phyloP scores from a whole-genome alignment of 2,888 invertebrate species.

The Eudemis profundana region DNA sequence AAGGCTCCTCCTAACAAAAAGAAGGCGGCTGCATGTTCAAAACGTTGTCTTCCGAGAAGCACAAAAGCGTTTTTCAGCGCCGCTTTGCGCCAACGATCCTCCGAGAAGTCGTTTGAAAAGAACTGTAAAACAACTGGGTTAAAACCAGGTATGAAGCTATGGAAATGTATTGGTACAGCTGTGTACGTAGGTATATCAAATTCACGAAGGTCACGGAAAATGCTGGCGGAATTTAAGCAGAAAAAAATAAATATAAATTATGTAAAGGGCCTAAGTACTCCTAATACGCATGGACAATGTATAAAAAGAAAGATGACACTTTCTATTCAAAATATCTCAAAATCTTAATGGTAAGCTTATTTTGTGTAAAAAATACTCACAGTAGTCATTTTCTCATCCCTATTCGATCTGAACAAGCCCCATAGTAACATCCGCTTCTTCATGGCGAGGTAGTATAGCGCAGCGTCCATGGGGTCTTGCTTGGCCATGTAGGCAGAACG shows the following conservation, averaged over 20 bases:
- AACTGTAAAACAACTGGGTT: conserved; percentile 87
- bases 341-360: background rate
- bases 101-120: conserved; percentile 96
- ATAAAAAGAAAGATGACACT: too few relatives aligned
- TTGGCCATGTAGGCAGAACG: conserved; percentile 96
- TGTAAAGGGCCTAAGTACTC: too few relatives aligned
- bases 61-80: conserved; percentile 99
- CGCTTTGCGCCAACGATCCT: conserved; percentile 98
- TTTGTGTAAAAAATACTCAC: conserved; percentile 55
- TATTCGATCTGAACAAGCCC: conserved; percentile 95
- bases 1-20: conserved; percentile 97
- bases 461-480: conserved; percentile 98
- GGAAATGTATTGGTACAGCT: too few relatives aligned
- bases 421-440: conserved; percentile 98
- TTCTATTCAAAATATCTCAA: too few relatives aligned
- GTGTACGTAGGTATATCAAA: too few relatives aligned
- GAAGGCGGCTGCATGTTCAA: conserved; percentile 99
- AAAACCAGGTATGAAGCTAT: too few relatives aligned
- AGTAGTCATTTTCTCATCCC: conserved; percentile 96
- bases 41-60: conserved; percentile 96
- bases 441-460: conserved; percentile 98
- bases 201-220: too few relatives aligned
- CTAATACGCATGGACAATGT: too few relatives aligned
- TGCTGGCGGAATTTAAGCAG: too few relatives aligned
- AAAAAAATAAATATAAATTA: too few relatives aligned